Evolutionary conservation across 92 coral and sea anemone genomes (phyloP), one percentile per base, ranked within the genome.

Genomic region (Palythoa heliodiscus): DNA sequence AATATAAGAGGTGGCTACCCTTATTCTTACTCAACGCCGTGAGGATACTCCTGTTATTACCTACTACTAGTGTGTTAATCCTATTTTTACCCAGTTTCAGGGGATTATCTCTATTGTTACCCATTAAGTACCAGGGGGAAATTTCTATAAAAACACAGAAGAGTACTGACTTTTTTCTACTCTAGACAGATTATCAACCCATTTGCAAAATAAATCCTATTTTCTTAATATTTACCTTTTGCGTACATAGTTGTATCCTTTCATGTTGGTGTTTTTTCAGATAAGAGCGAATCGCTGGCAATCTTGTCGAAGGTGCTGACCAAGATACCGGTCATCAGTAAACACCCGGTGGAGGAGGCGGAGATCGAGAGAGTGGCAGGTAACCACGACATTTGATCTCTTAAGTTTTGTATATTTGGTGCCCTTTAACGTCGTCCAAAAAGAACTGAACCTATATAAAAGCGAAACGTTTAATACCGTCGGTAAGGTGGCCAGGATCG

Each of bases 201-300:
- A 29, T 29, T 29, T 29, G 35, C 35, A 29, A 29, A 29, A 29
- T 29, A 29, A 29, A 29, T 29, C 35, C 35, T 29, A 29, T 29
- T 29, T 29, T 1, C 35, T 29, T 29, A 29, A 29, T 29, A 29
- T 29, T 29, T 29, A 29, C 35, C 35, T 1, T 29, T 29, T 29
- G 35, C 35, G 35, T 29, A 29, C 35, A 29, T 0, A 29, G 1
- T 29, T 29, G 0, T 29, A 0, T 29, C 35, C 35, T 29, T 29
- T 29, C 2, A 63, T 63, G 20, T 63, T 63, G 7, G 3, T 7
- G 35, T 19, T 63, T 80, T 54, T 73, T 1, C 87, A 96, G 99
- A 96, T 79, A 96, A 93, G 77, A 87, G 85, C 40, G 99, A 96
- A 87, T 93, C 95, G 7, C 87, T 96, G 69, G 95, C 91, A 6